Evolutionary conservation across 23 tunicate genomes (phyloP).

Genomic region (Phallusia fumigata): DNA sequence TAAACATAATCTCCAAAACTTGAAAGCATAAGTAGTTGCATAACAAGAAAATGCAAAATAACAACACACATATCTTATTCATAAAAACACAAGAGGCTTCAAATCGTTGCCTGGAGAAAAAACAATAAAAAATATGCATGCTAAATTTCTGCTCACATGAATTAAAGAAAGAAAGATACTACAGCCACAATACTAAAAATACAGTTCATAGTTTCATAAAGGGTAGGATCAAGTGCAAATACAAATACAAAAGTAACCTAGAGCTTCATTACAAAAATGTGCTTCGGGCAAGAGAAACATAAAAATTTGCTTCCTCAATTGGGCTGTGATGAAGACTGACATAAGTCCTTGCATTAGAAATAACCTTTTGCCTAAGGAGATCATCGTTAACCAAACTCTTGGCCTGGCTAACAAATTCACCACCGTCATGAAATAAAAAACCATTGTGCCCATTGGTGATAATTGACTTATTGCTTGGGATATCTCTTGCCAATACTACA

Average conservation of each 20-base stretch:
- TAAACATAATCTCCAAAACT: too few species aligned
- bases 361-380: constrained; percentile 13
- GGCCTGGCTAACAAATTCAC: constrained; percentile 50
- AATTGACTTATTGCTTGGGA: constrained; percentile 61
- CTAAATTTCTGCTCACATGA: background rate
- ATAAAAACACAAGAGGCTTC: too few species aligned
- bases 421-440: constrained; percentile 43
- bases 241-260: background rate
- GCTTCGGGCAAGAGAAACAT: constrained; percentile 19
- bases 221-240: too few species aligned
- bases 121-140: too few species aligned
- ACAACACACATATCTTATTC: too few species aligned
- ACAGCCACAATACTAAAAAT: background rate
- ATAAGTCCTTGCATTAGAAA: constrained; percentile 13
- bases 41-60: too few species aligned
- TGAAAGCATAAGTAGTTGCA: too few species aligned
- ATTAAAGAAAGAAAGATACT: background rate
- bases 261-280: background rate
- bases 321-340: constrained; percentile 34
- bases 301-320: constrained; percentile 45
- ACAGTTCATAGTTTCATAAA: background rate
- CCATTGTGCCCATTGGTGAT: constrained; percentile 57
- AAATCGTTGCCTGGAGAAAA: too few species aligned
- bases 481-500: constrained; percentile 70
- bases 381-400: constrained; percentile 25